These are phyloP conservation scores for Pilophorus perplexus DNA, from an alignment of 2,888 invertebrate genomes.

Conservation along the genomic window DNA sequence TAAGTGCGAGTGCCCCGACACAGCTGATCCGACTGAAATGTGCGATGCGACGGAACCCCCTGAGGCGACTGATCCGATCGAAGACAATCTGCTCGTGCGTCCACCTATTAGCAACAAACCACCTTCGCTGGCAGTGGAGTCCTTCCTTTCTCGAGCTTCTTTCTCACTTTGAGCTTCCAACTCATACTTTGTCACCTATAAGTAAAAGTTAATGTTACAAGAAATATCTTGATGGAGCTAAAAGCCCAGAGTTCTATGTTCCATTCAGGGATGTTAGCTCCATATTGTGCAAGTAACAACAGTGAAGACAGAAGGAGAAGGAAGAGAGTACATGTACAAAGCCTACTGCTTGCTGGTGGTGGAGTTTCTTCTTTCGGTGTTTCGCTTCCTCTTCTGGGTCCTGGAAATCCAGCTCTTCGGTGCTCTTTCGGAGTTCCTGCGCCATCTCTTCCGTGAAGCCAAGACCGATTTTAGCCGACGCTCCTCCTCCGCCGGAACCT, in stretches of 20 bases:
- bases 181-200: conserved; percentile 46
- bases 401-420: conserved; percentile 80
- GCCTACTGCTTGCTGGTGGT: conserved; percentile 52
- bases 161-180: conserved; percentile 52
- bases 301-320: conserved; percentile 9
- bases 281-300: background rate
- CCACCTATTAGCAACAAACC: conserved; percentile 68
- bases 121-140: conserved; percentile 58
- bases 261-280: background rate
- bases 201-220: background rate
- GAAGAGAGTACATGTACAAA: conserved; percentile 36
- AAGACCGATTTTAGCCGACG: conserved; percentile 50
- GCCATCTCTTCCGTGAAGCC: conserved; percentile 67
- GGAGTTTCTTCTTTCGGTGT: conserved; percentile 53
- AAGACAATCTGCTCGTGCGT: conserved; percentile 76
- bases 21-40: conserved; percentile 48
- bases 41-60: conserved; percentile 49
- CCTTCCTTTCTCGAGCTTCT: conserved; percentile 51
- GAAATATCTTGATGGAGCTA: too few relatives aligned
- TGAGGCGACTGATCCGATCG: conserved; percentile 61
- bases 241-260: too few relatives aligned
- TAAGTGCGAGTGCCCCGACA: conserved; percentile 59
- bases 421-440: conserved; percentile 80
- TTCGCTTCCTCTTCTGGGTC: conserved; percentile 58
- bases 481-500: conserved; percentile 37